A percentile compares a stretch with the other conserved stretches of the same genome.
Evolutionary conservation across 2,888 invertebrate genomes (phyloP).

Genomic region (Colostygia pectinataria): DNA sequence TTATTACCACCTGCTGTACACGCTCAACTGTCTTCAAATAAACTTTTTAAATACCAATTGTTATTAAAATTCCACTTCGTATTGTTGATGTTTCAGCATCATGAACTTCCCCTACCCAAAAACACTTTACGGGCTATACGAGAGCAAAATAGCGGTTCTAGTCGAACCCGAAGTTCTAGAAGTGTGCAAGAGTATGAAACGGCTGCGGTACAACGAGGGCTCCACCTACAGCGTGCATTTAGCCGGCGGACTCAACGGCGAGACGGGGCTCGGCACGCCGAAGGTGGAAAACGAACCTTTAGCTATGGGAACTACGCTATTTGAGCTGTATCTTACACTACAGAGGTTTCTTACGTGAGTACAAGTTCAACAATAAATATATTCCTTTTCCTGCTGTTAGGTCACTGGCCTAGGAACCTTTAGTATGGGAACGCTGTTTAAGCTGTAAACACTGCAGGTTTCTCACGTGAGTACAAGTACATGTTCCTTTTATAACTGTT

Average conservation of each 20-base stretch:
- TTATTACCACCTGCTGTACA: no score
- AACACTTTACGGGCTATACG: constrained; percentile 87
- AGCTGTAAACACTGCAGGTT: no score
- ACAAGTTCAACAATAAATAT: not conserved
- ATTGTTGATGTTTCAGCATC: constrained; percentile 76
- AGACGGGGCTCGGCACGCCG: constrained; percentile 70
- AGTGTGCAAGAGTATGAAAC: constrained; percentile 89
- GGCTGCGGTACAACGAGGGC: constrained; percentile 78
- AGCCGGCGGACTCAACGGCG: constrained; percentile 81
- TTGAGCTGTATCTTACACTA: constrained; percentile 95
- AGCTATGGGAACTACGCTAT: constrained; percentile 93
- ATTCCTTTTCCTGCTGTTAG: no score
- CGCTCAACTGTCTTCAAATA: no score
- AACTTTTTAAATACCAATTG: no score
- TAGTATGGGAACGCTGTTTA: no score
- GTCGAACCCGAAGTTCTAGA: constrained; percentile 88
- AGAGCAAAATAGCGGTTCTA: constrained; percentile 86
- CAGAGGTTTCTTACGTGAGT: constrained; percentile 92
- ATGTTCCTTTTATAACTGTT: no score
- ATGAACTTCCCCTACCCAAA: constrained; percentile 89
- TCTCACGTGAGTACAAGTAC: no score
- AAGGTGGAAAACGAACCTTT: constrained; percentile 85
- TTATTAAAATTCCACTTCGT: no score
- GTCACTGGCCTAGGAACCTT: no score
- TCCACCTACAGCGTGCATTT: constrained; percentile 66